A percentile compares a stretch with the other conserved stretches of the same genome.
Evolutionary conservation across 2,888 invertebrate species (phyloP).

Genomic region (Amblyjoppa proteus): DNA sequence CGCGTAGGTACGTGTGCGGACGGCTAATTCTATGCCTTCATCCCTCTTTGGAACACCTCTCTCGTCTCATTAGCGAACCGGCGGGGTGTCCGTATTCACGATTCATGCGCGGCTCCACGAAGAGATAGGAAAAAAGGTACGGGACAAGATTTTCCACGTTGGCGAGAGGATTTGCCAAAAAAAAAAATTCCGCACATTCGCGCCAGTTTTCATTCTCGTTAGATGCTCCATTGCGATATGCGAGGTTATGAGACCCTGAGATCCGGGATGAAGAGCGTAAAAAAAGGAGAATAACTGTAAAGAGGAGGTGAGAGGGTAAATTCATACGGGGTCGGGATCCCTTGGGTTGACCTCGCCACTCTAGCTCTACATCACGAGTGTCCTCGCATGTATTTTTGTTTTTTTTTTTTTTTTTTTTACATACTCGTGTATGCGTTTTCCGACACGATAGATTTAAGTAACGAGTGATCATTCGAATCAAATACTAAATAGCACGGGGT

Average conservation of each 20-base stretch:
- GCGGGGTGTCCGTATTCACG: slow-evolving; percentile 34
- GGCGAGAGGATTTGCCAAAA: slow-evolving; percentile 10
- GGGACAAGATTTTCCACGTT: slow-evolving; percentile 21
- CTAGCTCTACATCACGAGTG: slow-evolving; percentile 35
- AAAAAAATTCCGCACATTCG: not conserved
- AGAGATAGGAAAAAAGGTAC: slow-evolving; percentile 44
- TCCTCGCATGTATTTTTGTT: not conserved
- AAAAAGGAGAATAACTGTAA: slow-evolving; percentile 5
- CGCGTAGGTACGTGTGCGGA: slow-evolving; percentile 50
- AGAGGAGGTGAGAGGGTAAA: slow-evolving; percentile 37
- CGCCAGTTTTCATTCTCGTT: slow-evolving; percentile 2
- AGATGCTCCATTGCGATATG: slow-evolving; percentile 12
- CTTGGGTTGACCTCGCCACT: slow-evolving; percentile 51
- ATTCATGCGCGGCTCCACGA: slow-evolving; percentile 19
- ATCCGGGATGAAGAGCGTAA: not conserved
- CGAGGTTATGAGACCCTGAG: slow-evolving; percentile 7
- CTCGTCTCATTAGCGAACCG: slow-evolving; percentile 62
- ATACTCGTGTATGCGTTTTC: not conserved
- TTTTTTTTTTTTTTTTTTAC: not conserved
- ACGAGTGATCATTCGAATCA: not conserved
- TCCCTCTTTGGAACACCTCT: slow-evolving; percentile 39
- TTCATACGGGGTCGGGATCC: slow-evolving; percentile 37
- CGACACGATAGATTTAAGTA: not conserved
- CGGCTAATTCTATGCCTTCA: slow-evolving; percentile 45
- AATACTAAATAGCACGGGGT: no score